These are phyloP conservation scores for Isaurus tuberculatus DNA, from an alignment of 92 coral and sea anemone genomes.

Conservation along the genomic window DNA sequence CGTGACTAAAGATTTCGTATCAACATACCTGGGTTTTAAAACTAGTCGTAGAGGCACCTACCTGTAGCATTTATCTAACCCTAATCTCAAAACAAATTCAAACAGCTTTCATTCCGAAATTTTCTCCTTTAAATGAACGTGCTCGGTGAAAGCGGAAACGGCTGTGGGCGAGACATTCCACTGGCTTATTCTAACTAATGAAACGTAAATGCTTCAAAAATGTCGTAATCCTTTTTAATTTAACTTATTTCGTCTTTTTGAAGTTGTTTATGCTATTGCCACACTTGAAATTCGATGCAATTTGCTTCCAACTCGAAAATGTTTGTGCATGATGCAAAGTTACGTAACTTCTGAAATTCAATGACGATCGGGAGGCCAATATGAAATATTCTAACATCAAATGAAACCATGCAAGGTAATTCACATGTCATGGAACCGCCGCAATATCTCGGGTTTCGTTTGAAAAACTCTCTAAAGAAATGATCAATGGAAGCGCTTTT, in stretches of 20 bases:
- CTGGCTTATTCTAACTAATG: constrained; percentile 18
- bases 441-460: constrained; percentile 6
- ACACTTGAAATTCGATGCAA: constrained; percentile 14
- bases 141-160: constrained; percentile 10
- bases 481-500: constrained; percentile 33
- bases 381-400: constrained; percentile 4
- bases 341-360: constrained; percentile 9
- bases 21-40: constrained; percentile 4
- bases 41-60: constrained; percentile 40
- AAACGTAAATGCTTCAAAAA: constrained; percentile 7
- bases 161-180: constrained; percentile 34
- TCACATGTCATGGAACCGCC: constrained; percentile 26
- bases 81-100: constrained; percentile 21
- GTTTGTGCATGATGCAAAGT: constrained; percentile 6
- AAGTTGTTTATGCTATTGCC: constrained; percentile 3
- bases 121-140: not conserved
- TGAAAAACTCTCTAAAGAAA: constrained; percentile 5
- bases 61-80: constrained; percentile 3
- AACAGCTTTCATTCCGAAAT: not conserved
- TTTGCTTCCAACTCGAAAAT: not conserved
- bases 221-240: not conserved
- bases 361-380: not conserved
- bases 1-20: constrained; percentile 5
- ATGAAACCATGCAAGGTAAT: constrained; percentile 23
- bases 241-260: not conserved